A percentile compares a stretch with the other conserved stretches of the same genome.
Evolutionary conservation across 2,797 vertebrate species (phyloP).

Genomic region (Acrocephalus scirpaceus): DNA sequence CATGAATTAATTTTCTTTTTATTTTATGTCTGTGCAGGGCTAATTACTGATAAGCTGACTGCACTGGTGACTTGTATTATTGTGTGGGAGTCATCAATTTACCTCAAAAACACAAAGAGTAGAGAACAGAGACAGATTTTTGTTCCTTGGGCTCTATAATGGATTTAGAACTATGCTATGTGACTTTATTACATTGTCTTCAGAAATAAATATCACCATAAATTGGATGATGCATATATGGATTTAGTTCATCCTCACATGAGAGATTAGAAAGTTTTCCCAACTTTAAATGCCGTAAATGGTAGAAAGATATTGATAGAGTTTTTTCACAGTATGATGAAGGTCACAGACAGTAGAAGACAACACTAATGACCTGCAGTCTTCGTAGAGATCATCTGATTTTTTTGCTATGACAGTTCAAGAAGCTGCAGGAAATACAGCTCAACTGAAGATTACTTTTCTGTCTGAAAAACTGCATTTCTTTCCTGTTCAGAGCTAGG

Average conservation of each 20-base stretch:
- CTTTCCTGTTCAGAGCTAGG: not conserved
- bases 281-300: not conserved
- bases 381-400: not conserved
- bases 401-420: not conserved
- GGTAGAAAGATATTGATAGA: not conserved
- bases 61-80: not conserved
- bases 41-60: constrained; percentile 11
- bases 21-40: not conserved
- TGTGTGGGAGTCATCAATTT: not conserved
- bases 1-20: not conserved
- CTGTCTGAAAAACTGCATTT: not conserved
- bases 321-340: not conserved
- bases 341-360: not conserved
- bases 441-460: not conserved
- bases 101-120: not conserved
- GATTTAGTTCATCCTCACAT: not conserved
- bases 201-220: not conserved
- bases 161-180: not conserved
- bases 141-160: not conserved
- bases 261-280: not conserved
- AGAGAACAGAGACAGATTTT: not conserved
- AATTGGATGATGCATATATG: not conserved
- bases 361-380: not conserved
- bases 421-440: not conserved
- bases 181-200: not conserved